Base-by-base conservation (phyloP, 1,140 invertebrate genomes). In the Lucilia sericata region DNA sequence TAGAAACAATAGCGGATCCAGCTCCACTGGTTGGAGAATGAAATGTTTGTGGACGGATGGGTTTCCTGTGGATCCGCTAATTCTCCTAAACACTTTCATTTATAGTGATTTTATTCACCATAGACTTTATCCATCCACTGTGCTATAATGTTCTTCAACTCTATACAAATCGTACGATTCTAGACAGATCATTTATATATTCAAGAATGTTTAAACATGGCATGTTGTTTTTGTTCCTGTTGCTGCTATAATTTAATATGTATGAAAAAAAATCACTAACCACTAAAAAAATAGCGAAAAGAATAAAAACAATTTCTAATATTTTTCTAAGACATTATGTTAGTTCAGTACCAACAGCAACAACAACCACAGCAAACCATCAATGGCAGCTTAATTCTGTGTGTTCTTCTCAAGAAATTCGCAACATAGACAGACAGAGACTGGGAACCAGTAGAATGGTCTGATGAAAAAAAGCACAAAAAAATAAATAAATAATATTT, bases 271-370 rank as follows among this genome's bases (percentile, higher is more conserved):
- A 60, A 2, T 8, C 5, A 42, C 5, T 10, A n/a, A 60, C 14
- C n/a, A 60, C 55, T 60, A 60, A 60, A 60, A 60, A 60, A 17
- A 17, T 60, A 60, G 14, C 14, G 65, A 70, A 70, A 70, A 70
- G 17, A 70, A 70, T 60, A 60, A 70, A 70, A 70, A 70, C 65
- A 70, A 70, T 70, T 70, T 70, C 65, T 70, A 70, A 70, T 70
- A 70, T 70, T 70, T 70, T 70, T 70, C 65, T 70, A 70, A 70
- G 65, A 65, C 60, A 19, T 21, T 42, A n/a, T n/a, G n/a, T n/a
- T n/a, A n/a, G n/a, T n/a, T 42, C 42, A 8, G 21, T 7, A 5
- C 2, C 10, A 60, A 60, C 10, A 21, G 5, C 65, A 70, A 70
- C 65, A 70, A 21, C 10, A 17, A 60, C 10, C 2, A n/a, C 65